Evolutionary conservation across 2,113 vertebrate species (phyloP).

Genomic region (Desmodus rotundus): DNA sequence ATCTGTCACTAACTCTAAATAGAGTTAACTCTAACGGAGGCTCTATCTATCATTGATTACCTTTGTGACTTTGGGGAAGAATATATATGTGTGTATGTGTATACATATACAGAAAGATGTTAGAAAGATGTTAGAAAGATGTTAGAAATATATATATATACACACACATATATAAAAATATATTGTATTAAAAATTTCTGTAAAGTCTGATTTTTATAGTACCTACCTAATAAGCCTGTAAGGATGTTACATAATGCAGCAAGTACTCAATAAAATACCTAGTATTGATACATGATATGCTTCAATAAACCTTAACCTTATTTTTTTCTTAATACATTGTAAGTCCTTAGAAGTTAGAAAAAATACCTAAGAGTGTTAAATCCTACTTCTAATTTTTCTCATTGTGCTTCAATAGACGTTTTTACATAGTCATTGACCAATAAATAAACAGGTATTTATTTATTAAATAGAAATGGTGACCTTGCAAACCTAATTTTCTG

Average conservation of each 20-base stretch:
- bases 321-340: not conserved
- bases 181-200: not conserved
- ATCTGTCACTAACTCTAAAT: too few relatives aligned
- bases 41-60: not conserved
- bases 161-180: not conserved
- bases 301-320: not conserved
- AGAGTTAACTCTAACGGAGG: too few relatives aligned
- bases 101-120: too few relatives aligned
- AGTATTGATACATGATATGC: not conserved
- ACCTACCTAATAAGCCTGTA: not conserved
- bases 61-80: not conserved
- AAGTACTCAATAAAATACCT: not conserved
- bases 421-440: not conserved
- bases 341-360: not conserved
- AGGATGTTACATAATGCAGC: not conserved
- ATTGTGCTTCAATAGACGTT: not conserved
- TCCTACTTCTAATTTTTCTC: not conserved
- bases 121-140: too few relatives aligned
- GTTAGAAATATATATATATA: too few relatives aligned
- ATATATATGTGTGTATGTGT: not conserved
- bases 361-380: not conserved
- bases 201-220: not conserved
- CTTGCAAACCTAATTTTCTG: not conserved
- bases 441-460: not conserved
- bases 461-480: not conserved